Evolutionary conservation across 2,797 vertebrate species (phyloP).

Genomic region (Melanotaenia pygmaea): DNA sequence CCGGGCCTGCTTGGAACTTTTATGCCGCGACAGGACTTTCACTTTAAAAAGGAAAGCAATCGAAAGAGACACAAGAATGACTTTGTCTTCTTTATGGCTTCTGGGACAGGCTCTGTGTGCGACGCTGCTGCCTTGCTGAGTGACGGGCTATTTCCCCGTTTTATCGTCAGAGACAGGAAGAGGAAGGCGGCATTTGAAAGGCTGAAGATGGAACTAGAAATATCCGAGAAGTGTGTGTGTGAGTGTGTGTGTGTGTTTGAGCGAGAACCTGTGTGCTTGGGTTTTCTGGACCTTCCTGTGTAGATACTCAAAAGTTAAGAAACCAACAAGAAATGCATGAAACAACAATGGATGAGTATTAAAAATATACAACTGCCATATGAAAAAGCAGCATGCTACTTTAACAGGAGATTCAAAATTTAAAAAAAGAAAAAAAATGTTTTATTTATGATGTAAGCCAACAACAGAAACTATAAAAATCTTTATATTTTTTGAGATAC

Average conservation of each 20-base stretch:
- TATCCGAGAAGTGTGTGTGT: slow-evolving; percentile 24
- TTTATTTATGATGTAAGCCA: slow-evolving; percentile 86
- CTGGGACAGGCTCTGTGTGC: slow-evolving; percentile 59
- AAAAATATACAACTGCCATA: slow-evolving; percentile 90
- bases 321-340: slow-evolving; percentile 85
- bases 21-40: slow-evolving; percentile 68
- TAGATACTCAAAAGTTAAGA: slow-evolving; percentile 80
- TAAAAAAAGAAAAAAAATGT: slow-evolving; percentile 44
- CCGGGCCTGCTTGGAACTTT: slow-evolving; percentile 49
- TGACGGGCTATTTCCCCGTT: slow-evolving; percentile 57
- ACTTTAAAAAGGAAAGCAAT: slow-evolving; percentile 66
- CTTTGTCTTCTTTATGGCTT: slow-evolving; percentile 74
- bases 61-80: slow-evolving; percentile 61
- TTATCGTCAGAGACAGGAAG: slow-evolving; percentile 48
- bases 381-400: slow-evolving; percentile 88
- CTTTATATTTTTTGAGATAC: slow-evolving; percentile 90
- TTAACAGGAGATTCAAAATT: slow-evolving; percentile 83
- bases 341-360: slow-evolving; percentile 83
- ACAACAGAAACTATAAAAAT: slow-evolving; percentile 85
- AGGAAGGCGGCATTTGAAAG: slow-evolving; percentile 32
- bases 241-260: neutral
- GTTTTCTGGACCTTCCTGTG: slow-evolving; percentile 77
- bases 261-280: slow-evolving; percentile 41
- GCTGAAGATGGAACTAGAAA: slow-evolving; percentile 42
- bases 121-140: slow-evolving; percentile 56